phyloP scores from a whole-genome alignment of 1,140 invertebrate genomes.

The Luehdorfia chinensis region DNA sequence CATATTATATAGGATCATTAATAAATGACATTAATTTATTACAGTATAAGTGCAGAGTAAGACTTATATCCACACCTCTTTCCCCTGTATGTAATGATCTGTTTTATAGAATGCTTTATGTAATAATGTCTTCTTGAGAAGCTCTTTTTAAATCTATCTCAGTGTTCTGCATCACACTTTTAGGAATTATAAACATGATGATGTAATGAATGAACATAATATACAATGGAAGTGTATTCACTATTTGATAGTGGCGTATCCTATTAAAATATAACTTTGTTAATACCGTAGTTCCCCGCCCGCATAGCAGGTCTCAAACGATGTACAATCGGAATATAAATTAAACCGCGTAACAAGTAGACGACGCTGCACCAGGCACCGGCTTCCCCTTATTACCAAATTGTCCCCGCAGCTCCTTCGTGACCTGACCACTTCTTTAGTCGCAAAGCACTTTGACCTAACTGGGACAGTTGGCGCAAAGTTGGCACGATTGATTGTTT shows the following conservation, averaged over 20 bases:
- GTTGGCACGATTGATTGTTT: constrained; percentile 10
- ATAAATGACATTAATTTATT: too few species aligned
- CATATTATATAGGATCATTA: too few species aligned
- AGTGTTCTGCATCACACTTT: too few species aligned
- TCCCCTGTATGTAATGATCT: too few species aligned
- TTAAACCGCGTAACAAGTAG: constrained; percentile 66
- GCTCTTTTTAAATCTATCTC: too few species aligned
- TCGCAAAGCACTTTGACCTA: constrained; percentile 28
- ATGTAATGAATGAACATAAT: too few species aligned
- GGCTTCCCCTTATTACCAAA: constrained; percentile 62
- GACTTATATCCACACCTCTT: too few species aligned
- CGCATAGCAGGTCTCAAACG: constrained; percentile 48
- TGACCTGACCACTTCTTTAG: constrained; percentile 45
- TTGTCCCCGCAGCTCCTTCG: constrained; percentile 54
- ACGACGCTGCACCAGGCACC: constrained; percentile 58
- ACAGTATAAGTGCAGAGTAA: too few species aligned
- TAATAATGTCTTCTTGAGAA: too few species aligned
- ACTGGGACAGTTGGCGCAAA: constrained; percentile 23
- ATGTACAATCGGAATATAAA: constrained; percentile 61
- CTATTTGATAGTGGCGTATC: background rate
- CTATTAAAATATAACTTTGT: background rate
- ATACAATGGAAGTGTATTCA: too few species aligned
- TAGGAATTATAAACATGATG: too few species aligned
- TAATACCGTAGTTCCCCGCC: constrained; percentile 20
- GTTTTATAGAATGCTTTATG: too few species aligned